Base-by-base conservation (phyloP, 2,888 invertebrate genomes). In the Axea sp. region DNA sequence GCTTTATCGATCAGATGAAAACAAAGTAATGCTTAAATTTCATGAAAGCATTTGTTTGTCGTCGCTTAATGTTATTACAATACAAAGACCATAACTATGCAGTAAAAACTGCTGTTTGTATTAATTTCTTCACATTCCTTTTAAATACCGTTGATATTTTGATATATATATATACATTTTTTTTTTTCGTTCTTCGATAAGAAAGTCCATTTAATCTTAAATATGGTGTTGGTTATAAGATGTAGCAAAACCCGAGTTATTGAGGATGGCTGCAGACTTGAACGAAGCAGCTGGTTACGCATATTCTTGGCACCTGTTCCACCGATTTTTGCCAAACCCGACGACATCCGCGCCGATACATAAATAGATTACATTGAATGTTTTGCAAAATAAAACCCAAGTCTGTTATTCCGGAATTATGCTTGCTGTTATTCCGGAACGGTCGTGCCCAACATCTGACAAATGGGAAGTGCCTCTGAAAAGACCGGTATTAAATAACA, bases 221-320 rank as follows among this genome's bases (percentile, higher is more conserved):
- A n/a, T n/a, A n/a, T n/a, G n/a, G n/a, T n/a, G n/a, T n/a, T 15
- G 39, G 39, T 39, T 39, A 55, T 28, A 64, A 26, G 41, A 64
- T 35, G 19, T 14, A 8, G 39, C 41, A 43, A 60, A 43, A 53
- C 19, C 12, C 41, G 28, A 59, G 39, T 71, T 69, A 59, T 60
- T 22, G 41, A 43, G 60, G 31, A 14, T 8, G 37, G 60, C 19
- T 37, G n/a, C 6, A 12, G 41, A 57, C 26, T 33, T 26, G 37
- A 45, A 17, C 35, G 41, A 5, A 37, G 74, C 74, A 74, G 74
- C 68, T 69, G 73, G 73, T 22, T 39, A 45, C 31, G 57, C 59
- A 37, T 47, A 57, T 26, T 51, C 64, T 68, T 73, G 57, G 73
- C 73, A 73, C 68, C 73, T 74, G 73, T 74, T 74, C 73, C 28